A percentile compares a stretch with the other conserved stretches of the same genome.
Evolutionary conservation across 2,888 invertebrate genomes (phyloP).

Genomic region (Temnothorax rugatulus): DNA sequence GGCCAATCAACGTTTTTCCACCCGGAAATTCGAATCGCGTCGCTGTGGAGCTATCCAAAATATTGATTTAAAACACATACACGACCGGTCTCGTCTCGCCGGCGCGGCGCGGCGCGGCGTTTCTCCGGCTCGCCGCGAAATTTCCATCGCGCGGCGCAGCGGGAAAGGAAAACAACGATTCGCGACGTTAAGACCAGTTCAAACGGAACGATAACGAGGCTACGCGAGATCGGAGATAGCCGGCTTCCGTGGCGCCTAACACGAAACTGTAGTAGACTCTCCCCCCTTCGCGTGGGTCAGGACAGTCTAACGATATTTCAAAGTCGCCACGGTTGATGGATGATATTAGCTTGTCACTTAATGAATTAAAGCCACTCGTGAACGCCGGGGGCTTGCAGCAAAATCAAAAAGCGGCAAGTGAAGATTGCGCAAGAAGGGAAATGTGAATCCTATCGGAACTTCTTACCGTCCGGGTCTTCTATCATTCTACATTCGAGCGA

Average conservation of each 20-base stretch:
- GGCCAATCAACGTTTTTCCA: constrained; percentile 48
- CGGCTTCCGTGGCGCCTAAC: neutral
- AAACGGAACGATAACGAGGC: constrained; percentile 29
- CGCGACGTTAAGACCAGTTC: neutral
- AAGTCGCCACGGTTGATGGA: constrained; percentile 37
- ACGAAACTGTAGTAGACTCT: constrained; percentile 15
- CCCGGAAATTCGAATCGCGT: constrained; percentile 48
- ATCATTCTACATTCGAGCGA: constrained; percentile 4
- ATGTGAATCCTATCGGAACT: constrained; percentile 28
- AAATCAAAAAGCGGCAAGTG: neutral
- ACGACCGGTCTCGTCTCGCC: neutral
- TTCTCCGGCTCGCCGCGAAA: neutral
- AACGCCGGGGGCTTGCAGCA: neutral
- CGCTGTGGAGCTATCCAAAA: constrained; percentile 46
- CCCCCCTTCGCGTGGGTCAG: neutral
- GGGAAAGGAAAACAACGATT: constrained; percentile 28
- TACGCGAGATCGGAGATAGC: constrained; percentile 13
- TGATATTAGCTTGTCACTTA: constrained; percentile 34
- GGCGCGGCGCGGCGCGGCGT: neutral
- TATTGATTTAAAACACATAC: constrained; percentile 50
- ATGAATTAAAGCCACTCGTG: constrained; percentile 33
- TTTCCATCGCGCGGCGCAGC: constrained; percentile 11
- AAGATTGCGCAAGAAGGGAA: constrained; percentile 18
- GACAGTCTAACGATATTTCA: constrained; percentile 23
- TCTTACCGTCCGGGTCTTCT: constrained; percentile 8